Base-by-base conservation (phyloP, 2,797 vertebrate genomes). In the Spea hammondii region DNA sequence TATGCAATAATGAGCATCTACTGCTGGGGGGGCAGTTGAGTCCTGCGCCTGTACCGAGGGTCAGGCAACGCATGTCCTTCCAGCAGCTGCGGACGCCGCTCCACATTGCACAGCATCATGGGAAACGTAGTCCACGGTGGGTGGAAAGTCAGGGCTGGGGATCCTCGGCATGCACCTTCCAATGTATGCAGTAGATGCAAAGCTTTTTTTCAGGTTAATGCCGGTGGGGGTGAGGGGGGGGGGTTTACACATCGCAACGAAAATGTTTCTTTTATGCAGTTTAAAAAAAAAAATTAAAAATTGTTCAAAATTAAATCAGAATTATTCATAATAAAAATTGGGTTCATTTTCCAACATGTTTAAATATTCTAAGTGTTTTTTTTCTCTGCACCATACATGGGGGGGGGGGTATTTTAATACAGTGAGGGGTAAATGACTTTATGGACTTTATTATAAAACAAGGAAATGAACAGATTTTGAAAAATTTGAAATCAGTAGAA, bases 131-230 rank as follows among this genome's bases (percentile, higher is more conserved):
- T n/a, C 5, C 4, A 62, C 5, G 6, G 59, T 0, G 5, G n/a
- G 0, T 32, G 59, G 9, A 9, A 32, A 1, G n/a, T 6, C 14
- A 62, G 64, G 49, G 67, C 65, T 68, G n/a, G 13, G 48, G 13
- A 4, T 54, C 68, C 49, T 9, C 67, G 7, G 50, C 50, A 49
- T 79, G 70, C 72, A 78, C 60, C 51, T 57, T 72, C 64, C 77
- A 68, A 51, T 32, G 60, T 73, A 79, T 69, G 78, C 78, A 79
- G 65, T 74, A 74, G 69, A 55, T 51, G 46, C 6, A 66, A 54
- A 46, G 68, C 45, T 10, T 47, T 72, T 65, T 72, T 78, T 72
- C 77, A 78, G 62, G 77, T 71, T 68, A 67, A 8, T 8, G 48
- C 49, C 70, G 72, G 17, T 17, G 17, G 17, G 17, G 17, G 17